These are phyloP conservation scores for Nycteola revayana DNA, from an alignment of 2,888 invertebrate species.

Conservation along the genomic window DNA sequence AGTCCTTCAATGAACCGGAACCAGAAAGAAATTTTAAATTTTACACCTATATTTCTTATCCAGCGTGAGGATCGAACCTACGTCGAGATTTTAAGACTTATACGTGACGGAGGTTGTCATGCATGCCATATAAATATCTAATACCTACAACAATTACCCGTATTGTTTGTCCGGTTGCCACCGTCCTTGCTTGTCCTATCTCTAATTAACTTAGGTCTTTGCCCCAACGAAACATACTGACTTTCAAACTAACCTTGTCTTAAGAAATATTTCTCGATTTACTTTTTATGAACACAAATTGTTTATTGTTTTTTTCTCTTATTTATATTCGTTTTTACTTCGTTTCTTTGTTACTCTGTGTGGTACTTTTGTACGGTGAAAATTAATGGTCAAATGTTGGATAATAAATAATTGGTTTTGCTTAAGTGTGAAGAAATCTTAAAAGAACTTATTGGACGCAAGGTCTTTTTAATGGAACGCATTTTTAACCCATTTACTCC, in stretches of 20 bases:
- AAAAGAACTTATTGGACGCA: neutral
- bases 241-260: slow-evolving; percentile 67
- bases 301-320: slow-evolving; percentile 19
- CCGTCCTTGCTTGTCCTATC: slow-evolving; percentile 61
- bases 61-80: too few species aligned
- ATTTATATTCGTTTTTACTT: slow-evolving; percentile 24
- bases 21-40: too few species aligned
- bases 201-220: slow-evolving; percentile 64
- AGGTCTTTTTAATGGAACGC: too few species aligned
- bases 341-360: slow-evolving; percentile 18
- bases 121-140: too few species aligned
- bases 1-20: too few species aligned
- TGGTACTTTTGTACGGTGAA: neutral
- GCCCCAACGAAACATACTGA: slow-evolving; percentile 59
- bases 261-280: slow-evolving; percentile 66
- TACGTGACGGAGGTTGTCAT: too few species aligned
- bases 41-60: too few species aligned
- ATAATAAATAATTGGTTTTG: neutral
- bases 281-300: slow-evolving; percentile 50
- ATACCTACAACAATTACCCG: slow-evolving; percentile 12
- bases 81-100: too few species aligned
- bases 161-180: slow-evolving; percentile 18
- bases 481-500: too few species aligned
- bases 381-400: neutral
- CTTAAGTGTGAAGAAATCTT: neutral